Evolutionary conservation across 2,888 invertebrate species (phyloP).

Genomic region (Mylabris sibirica): DNA sequence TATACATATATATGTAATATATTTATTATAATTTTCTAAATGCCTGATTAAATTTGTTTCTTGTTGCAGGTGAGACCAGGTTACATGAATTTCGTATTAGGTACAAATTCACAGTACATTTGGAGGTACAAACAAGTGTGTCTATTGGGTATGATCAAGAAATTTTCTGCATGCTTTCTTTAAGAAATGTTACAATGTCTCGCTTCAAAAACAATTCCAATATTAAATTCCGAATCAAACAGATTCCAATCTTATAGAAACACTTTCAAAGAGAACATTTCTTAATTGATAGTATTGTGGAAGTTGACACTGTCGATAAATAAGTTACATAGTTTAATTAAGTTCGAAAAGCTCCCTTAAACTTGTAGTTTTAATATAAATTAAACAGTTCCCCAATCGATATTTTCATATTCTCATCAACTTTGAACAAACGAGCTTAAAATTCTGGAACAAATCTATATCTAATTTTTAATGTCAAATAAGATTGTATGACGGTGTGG

Average conservation of each 20-base stretch:
- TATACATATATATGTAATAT: too few relatives aligned
- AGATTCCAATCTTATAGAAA: not conserved
- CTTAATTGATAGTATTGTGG: not conserved
- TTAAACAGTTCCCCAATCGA: not conserved
- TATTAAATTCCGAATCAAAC: not conserved
- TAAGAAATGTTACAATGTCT: not conserved
- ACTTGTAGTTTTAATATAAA: not conserved
- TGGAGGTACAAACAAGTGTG: conserved; percentile 38
- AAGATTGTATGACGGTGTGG: conserved; percentile 34
- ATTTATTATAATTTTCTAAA: conserved; percentile 29
- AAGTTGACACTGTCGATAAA: not conserved
- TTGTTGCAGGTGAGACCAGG: conserved; percentile 44
- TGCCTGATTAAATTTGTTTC: conserved; percentile 49
- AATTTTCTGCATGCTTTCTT: conserved; percentile 23
- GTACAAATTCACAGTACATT: conserved; percentile 39
- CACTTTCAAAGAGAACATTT: not conserved
- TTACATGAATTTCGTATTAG: conserved; percentile 46
- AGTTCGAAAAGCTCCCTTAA: not conserved
- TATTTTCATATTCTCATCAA: not conserved
- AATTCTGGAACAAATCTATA: conserved; percentile 22
- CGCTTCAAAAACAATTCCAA: not conserved
- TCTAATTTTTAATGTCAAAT: conserved; percentile 33
- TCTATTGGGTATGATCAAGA: conserved; percentile 30
- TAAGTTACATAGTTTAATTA: not conserved
- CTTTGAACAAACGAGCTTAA: conserved; percentile 13